phyloP scores from a whole-genome alignment of 2,888 invertebrate species.

The Scrobipalpa costella region DNA sequence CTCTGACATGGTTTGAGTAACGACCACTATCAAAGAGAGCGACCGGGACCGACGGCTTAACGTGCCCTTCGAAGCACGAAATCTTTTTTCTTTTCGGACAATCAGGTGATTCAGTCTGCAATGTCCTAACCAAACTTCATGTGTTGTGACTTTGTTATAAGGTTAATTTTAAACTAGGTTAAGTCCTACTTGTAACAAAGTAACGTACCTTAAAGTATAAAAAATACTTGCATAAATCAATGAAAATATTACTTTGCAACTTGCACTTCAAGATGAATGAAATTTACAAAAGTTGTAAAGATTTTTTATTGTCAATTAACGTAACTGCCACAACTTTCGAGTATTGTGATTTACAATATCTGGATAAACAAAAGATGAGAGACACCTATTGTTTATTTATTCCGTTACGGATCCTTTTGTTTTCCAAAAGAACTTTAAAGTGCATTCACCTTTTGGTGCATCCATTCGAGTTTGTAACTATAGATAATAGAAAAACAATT shows the following conservation, averaged over 20 bases:
- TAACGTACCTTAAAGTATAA: too few relatives aligned
- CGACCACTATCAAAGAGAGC: too few relatives aligned
- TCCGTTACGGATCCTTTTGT: not conserved
- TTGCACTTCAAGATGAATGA: not conserved
- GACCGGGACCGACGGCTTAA: too few relatives aligned
- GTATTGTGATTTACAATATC: conserved; percentile 1
- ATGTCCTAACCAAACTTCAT: too few relatives aligned
- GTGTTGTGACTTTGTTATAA: too few relatives aligned
- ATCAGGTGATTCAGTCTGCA: too few relatives aligned
- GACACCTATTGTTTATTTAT: not conserved
- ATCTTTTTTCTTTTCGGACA: too few relatives aligned
- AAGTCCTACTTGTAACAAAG: too few relatives aligned
- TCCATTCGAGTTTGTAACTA: not conserved
- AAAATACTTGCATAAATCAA: too few relatives aligned
- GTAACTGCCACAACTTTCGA: not conserved
- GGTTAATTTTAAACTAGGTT: too few relatives aligned
- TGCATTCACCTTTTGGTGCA: not conserved
- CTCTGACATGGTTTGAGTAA: too few relatives aligned
- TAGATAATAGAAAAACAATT: conserved; percentile 4
- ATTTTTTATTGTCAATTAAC: not conserved
- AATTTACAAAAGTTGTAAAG: not conserved
- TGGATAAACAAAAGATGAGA: not conserved
- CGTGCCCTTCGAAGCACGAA: too few relatives aligned
- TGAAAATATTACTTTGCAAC: not conserved
- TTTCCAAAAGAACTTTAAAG: not conserved